Base-by-base conservation (phyloP, 1,140 invertebrate genomes). In the Monomorium pharaonis region DNA sequence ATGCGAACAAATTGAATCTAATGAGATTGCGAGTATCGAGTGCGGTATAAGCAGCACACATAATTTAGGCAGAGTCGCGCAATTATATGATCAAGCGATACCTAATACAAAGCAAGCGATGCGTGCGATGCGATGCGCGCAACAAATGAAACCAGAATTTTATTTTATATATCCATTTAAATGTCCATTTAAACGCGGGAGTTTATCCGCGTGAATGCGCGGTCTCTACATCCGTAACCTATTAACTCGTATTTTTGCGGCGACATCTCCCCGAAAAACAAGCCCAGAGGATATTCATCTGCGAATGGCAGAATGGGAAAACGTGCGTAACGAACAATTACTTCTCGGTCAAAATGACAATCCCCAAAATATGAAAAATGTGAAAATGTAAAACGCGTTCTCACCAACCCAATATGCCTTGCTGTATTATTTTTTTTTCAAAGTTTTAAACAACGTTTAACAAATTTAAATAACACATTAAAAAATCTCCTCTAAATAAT, bases 81-180 rank as follows among this genome's bases (percentile, higher is more conserved):
- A 67, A 67, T 80, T 67, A 67, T 37, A 67, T 44, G 30, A 14
- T 21, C 30, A 37, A 78, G 24, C 30, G 44, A 42, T 51, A 21
- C 60, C 16, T 51, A 67, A 67, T 14, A 27, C 44, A 18, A 37
- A 37, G 44, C 33, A 51, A 67, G 21, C 60, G 75, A n/a, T 77
- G 56, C 74, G 74, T 44, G 56, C 33, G n/a, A n/a, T n/a, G 33
- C 56, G 5, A n/a, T 42, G 10, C 14, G 16, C 30, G 27, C 76
- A 65, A 78, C 37, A 67, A 80, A 49, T 37, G 60, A 51, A 16
- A 51, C 30, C n/a, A 37, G n/a, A 21, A 30, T 80, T 80, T 67
- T 80, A 67, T 80, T 80, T n/a, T 80, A 44, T n/a, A 37, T 30
- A 67, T 67, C 30, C 76, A 67, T 14, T 37, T 67, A 62, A 65